phyloP scores from a whole-genome alignment of 2,888 invertebrate species.

The Melieria crassipennis region DNA sequence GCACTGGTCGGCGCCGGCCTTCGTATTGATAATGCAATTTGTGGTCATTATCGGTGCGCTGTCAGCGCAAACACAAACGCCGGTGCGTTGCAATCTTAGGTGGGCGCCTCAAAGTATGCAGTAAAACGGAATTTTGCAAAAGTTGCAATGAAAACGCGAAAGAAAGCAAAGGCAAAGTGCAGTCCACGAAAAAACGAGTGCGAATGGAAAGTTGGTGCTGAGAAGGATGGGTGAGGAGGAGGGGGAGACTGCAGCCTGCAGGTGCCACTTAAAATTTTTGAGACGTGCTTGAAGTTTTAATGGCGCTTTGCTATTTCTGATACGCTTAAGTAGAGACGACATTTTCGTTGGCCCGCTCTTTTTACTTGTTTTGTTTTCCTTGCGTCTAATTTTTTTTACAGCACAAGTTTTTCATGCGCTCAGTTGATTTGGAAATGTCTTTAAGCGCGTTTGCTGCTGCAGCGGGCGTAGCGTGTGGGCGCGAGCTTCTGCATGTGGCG shows the following conservation, averaged over 20 bases:
- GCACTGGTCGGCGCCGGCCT: not conserved
- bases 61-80: not conserved
- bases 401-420: too few relatives aligned
- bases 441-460: too few relatives aligned
- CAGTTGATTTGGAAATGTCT: too few relatives aligned
- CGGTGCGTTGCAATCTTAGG: not conserved
- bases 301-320: slow-evolving; percentile 17
- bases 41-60: slow-evolving; percentile 9
- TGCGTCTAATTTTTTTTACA: too few relatives aligned
- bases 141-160: slow-evolving; percentile 1
- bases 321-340: not conserved
- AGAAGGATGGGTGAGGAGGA: not conserved
- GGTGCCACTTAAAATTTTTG: slow-evolving; percentile 25
- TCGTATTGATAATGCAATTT: slow-evolving; percentile 9
- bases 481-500: too few relatives aligned
- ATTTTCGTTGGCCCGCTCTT: too few relatives aligned
- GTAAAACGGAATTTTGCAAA: slow-evolving; percentile 15
- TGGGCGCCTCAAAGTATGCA: slow-evolving; percentile 18
- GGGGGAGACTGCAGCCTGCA: not conserved
- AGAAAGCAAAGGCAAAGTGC: not conserved
- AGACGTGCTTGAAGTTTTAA: slow-evolving; percentile 24
- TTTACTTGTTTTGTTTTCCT: too few relatives aligned
- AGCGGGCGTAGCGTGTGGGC: too few relatives aligned
- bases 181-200: not conserved
- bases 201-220: not conserved